A percentile compares a stretch with the other conserved stretches of the same genome.
phyloP scores from a whole-genome alignment of 2,113 vertebrate genomes.

The Coturnix japonica region DNA sequence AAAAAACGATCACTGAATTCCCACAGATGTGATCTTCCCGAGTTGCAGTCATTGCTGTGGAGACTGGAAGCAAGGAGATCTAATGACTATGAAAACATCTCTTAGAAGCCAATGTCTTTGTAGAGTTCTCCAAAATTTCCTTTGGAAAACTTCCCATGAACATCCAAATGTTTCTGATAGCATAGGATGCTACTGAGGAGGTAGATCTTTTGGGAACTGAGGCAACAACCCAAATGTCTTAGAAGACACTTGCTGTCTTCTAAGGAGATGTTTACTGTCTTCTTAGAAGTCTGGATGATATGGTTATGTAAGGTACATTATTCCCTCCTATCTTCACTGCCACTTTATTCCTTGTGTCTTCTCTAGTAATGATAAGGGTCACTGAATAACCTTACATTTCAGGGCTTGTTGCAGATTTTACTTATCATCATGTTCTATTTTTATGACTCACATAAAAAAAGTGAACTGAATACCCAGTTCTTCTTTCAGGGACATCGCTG shows the following conservation, averaged over 20 bases:
- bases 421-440: background rate
- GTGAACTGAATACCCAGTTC: background rate
- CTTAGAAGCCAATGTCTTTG: background rate
- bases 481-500: background rate
- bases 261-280: background rate
- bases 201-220: background rate
- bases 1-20: background rate
- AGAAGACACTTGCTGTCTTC: no score
- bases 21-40: background rate
- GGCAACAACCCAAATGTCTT: background rate
- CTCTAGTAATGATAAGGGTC: background rate
- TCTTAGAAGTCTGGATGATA: background rate
- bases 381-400: background rate
- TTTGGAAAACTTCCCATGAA: background rate
- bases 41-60: background rate
- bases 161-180: background rate
- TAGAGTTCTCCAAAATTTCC: background rate
- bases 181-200: background rate
- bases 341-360: background rate
- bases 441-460: background rate
- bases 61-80: fast-evolving
- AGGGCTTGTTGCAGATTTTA: background rate
- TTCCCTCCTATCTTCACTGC: background rate
- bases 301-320: background rate
- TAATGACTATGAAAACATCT: fast-evolving